Base-by-base conservation (phyloP, 2,888 invertebrate genomes). In the Charanyca ferruginea region DNA sequence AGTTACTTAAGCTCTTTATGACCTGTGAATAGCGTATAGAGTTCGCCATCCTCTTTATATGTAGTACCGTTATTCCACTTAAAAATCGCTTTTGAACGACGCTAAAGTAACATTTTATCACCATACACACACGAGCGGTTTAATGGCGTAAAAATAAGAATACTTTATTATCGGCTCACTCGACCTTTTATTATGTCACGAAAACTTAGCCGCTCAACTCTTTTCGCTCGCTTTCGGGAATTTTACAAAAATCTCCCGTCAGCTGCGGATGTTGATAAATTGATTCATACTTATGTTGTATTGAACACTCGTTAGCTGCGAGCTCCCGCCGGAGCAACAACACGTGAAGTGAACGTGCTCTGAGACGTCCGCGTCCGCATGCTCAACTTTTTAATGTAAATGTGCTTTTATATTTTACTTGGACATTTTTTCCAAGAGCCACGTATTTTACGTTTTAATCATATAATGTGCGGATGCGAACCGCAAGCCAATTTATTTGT, bases 221-320 rank as follows among this genome's bases (percentile, higher is more conserved):
- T 47, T 64, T 45, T 41, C 55, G 54, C 52, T 54, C 62, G 42
- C 38, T 60, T 42, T 52, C 64, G 66, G 23, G 64, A 73, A 69
- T 60, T 70, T 77, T 48, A 51, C 60, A 61, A 58, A 66, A 60
- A 71, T 80, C 75, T 62, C 62, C 55, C 70, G 80, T 53, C 79
- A 78, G 59, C 75, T 70, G 55, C 67, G 42, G 68, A 79, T 80
- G 74, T 85, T 83, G 84, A 84, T 84, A 83, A 85, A 86, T 86
- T 82, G 83, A 82, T 83, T 72, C 75, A 64, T 75, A 79, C 78
- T 84, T 73, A 77, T 74, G 73, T 83, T 77, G 65, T 80, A 85
- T 85, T 73, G 79, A 83, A 86, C 48, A 79, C 76, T 84, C 85
- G 83, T 87, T 85, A 85, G 82, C 63, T 20, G 47, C 47, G 55